Percentiles rank a stretch among this genome's conserved stretches.
These are phyloP conservation scores for Merodon equestris DNA, from an alignment of 2,888 invertebrate species.

Conservation along the genomic window DNA sequence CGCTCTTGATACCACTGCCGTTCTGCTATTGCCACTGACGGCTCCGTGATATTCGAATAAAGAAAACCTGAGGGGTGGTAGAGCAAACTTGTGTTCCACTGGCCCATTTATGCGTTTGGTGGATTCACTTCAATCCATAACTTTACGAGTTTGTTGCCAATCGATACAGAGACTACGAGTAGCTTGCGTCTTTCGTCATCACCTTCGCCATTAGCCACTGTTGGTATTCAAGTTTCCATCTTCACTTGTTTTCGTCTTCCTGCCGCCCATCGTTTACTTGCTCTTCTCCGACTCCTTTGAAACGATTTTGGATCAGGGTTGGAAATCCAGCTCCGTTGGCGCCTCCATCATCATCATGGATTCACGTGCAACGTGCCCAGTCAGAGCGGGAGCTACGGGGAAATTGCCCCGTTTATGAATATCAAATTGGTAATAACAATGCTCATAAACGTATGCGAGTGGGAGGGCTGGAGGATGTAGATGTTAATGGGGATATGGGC, in stretches of 20 bases:
- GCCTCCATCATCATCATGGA: slow-evolving; percentile 36
- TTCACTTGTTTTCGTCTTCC: no score
- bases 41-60: slow-evolving; percentile 11
- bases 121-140: slow-evolving; percentile 33
- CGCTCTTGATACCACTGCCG: slow-evolving; percentile 3
- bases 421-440: slow-evolving; percentile 66
- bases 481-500: no score
- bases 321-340: slow-evolving; percentile 24
- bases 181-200: slow-evolving; percentile 19
- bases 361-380: no score
- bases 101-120: slow-evolving; percentile 54
- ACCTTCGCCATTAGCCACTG: slow-evolving; percentile 6
- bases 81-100: slow-evolving; percentile 27
- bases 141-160: slow-evolving; percentile 14
- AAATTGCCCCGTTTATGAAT: slow-evolving; percentile 61
- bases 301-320: slow-evolving; percentile 52
- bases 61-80: slow-evolving; percentile 16
- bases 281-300: slow-evolving; percentile 34
- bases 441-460: slow-evolving; percentile 40
- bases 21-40: slow-evolving; percentile 13
- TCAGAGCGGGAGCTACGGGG: no score
- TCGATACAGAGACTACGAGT: slow-evolving; percentile 35
- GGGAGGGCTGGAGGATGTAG: neutral
- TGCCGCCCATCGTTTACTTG: no score
- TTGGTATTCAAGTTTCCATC: slow-evolving; percentile 25